Conservation (phyloP, 2,113 vertebrate species). For the Trochalopteron elliotii region DNA sequence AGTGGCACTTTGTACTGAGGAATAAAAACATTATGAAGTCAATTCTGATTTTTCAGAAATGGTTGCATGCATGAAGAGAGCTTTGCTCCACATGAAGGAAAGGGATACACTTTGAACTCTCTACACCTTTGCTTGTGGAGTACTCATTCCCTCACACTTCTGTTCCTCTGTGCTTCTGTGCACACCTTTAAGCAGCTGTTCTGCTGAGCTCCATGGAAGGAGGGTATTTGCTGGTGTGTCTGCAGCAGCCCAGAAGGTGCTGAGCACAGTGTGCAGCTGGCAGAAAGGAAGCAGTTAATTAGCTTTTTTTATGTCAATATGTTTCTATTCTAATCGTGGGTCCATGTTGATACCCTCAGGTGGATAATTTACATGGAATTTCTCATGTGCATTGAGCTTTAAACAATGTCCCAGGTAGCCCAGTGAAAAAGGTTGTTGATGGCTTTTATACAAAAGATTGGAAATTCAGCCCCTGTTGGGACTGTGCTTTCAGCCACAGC, state of each 20-base stretch:
- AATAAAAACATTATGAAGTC: slow-evolving; percentile 23
- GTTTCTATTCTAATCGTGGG: slow-evolving; percentile 32
- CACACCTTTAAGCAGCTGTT: background rate
- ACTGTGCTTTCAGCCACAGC: background rate
- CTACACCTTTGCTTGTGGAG: background rate
- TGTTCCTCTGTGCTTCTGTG: background rate
- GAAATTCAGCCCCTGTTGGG: slow-evolving; percentile 17
- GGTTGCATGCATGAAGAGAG: slow-evolving; percentile 8
- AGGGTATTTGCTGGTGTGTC: background rate
- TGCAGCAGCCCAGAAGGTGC: background rate
- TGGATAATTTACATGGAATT: slow-evolving; percentile 65
- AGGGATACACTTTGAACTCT: background rate
- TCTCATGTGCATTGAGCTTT: slow-evolving; percentile 49
- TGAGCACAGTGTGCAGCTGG: background rate
- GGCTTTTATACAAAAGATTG: slow-evolving; percentile 28
- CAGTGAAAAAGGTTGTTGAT: slow-evolving; percentile 5
- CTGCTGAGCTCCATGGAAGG: background rate
- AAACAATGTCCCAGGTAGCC: slow-evolving; percentile 36
- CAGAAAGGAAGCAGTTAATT: slow-evolving; percentile 65
- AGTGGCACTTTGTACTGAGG: slow-evolving; percentile 31
- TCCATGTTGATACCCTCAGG: slow-evolving; percentile 48
- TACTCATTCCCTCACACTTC: background rate
- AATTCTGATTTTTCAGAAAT: slow-evolving; percentile 36
- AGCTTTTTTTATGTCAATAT: slow-evolving; percentile 59
- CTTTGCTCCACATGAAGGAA: slow-evolving; percentile 24